Evolutionary conservation across 2,797 vertebrate genomes (phyloP), one percentile per base, ranked within the genome.

Genomic region (Iguana delicatissima): DNA sequence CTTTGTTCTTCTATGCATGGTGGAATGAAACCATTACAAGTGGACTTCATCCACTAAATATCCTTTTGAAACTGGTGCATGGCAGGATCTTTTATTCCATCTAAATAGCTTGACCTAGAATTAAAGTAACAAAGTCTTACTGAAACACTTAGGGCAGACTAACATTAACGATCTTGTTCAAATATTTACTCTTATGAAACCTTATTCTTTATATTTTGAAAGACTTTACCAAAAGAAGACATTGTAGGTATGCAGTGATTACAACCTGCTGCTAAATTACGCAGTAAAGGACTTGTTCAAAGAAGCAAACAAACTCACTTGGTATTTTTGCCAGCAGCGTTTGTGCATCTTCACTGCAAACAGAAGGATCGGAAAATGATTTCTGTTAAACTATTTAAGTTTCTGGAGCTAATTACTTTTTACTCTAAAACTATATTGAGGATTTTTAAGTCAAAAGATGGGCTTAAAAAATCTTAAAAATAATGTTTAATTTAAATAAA

Each of bases 171-270:
- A 73, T 83, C 84, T 88, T 87, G 14, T 87, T 84, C 91, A 92
- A 86, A 85, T 91, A 93, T 35, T 83, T 24, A 92, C 91, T 55
- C 86, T 79, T 59, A 46, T 67, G 84, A 88, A 93, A 35, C 87
- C 93, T 92, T 94, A 91, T 89, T n/a, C 87, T 93, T 93, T 94
- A 91, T 89, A 91, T 93, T 89, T 92, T 90, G 85, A 80, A 86
- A 35, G 86, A 76, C 93, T 90, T 96, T 93, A 80, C 91, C 84
- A 93, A 55, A 62, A 81, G 80, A 93, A 94, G 62, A 79, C 73
- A 93, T 94, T 93, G 86, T 90, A 96, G 91, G 86, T 84, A 69
- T 89, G 90, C n/a, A 42, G 84, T 85, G 87, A 92, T 93, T 88
- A 86, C 93, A 92, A 79, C 76, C 38, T 90, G 85, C 72, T 84